Base-by-base conservation (phyloP, 1,140 invertebrate species). In the Cydia fagiglandana region DNA sequence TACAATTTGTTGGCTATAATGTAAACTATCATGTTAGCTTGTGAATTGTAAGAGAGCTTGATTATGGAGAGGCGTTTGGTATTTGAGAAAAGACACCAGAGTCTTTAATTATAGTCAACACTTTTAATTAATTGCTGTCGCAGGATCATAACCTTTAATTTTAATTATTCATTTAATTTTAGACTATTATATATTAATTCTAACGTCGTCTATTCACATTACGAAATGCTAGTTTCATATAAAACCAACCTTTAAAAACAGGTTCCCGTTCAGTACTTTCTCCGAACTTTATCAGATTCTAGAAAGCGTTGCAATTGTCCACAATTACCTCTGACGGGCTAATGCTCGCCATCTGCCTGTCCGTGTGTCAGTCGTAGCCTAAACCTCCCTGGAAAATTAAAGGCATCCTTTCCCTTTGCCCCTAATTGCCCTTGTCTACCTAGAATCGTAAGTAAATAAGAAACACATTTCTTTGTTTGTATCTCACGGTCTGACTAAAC, bases 241-340 rank as follows among this genome's bases (percentile, higher is more conserved):
- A n/a, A 56, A 56, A n/a, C 30, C 9, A 34, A 70, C 13, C 13
- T 68, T 66, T 34, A 17, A 17, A 70, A 41, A 70, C 66, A 17
- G n/a, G 66, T 70, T 70, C n/a, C 17, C 6, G 66, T 17, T 38
- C 9, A 38, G 30, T 17, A 70, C 66, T 70, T 70, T 70, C 66
- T 70, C 66, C 66, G 34, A 70, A 38, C 66, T 70, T 24, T 41
- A 70, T 70, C 66, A 15, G 38, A 70, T 70, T 38, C 66, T 70
- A 70, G 66, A 70, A 70, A 70, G 66, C 66, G 30, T 34, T 70
- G n/a, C 66, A 45, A 70, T 70, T 70, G 66, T 70, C 28, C 66
- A 70, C 66, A 70, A 70, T 70, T 70, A 70, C n/a, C 30, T 38
- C 34, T 41, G 66, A 70, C 66, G 66, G 66, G 34, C 30, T 70